Evolutionary conservation across 2,888 invertebrate species (phyloP), one percentile per base, ranked within the genome.

Genomic region (Tholera decimalis): DNA sequence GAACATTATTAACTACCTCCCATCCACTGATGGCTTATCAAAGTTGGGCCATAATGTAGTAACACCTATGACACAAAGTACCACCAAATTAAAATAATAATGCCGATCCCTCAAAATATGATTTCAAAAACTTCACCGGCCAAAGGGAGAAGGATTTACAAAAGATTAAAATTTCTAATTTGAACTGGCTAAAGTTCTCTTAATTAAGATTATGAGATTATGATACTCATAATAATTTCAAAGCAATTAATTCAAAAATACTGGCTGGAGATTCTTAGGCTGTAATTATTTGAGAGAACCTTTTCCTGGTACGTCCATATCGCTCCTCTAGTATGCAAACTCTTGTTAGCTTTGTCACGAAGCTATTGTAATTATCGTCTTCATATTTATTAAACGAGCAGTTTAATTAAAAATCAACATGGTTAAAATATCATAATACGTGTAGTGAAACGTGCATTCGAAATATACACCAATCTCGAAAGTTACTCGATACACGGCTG

Each of bases 401-500:
- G 69, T 75, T 71, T 67, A 73, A 83, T 77, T 70, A 71, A 83
- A 77, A 83, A 84, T 82, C 81, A 83, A 82, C 83, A 79, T 82
- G 80, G 61, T 79, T 55, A 83, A 83, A 83, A 83, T 74, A 82
- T 82, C 84, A 82, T 83, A 88, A 88, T 87, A 86, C 85, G 84
- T 85, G 82, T 86, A 87, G 83, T 86, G 85, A 85, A 88, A 88
- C 88, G 86, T 87, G 88, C 89, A 92, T 89, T 92, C 89, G 91
- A 91, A 94, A 93, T 92, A 91, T 89, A 92, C 91, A 91, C 93
- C 92, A 91, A 92, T 93, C 92, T 91, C 92, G 88, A 92, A 93
- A 95, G 89, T 95, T 93, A 92, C 93, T 94, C 95, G 94, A 95
- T 94, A 95, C 91, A 91, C 91, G 92, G 83, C 94, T 95, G 95